Base-by-base conservation (phyloP, 2,888 invertebrate species). In the Tribolium freemani region DNA sequence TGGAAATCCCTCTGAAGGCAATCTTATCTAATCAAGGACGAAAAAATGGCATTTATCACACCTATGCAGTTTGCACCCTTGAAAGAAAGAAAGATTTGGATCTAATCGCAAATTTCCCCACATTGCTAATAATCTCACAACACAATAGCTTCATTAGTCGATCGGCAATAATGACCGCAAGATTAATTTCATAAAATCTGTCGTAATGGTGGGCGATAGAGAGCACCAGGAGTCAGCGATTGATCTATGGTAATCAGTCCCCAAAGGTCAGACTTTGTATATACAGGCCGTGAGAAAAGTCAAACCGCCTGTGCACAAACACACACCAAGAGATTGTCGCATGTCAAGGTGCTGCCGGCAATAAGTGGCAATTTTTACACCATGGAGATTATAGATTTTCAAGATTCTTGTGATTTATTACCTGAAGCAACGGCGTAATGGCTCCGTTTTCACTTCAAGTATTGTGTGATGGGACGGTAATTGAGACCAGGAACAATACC, bases 221-320 rank as follows among this genome's bases (percentile, higher is more conserved):
- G 60, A 66, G 66, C 75, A 75, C 75, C 77, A 70, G 79, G 75
- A 78, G 78, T 76, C 46, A 38, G 21, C 53, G 66, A 66, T 66
- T 45, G 66, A 66, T 66, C 78, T 78, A 77, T 79, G 78, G 72
- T 76, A 79, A 77, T 77, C 76, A 75, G 75, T 74, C 71, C 72
- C 67, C 64, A 64, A 45, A 75, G 77, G 77, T 78, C 78, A 78
- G 68, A 69, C 68, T 57, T 57, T 68, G 74, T 73, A 76, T 53
- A 54, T 73, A 74, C 76, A 58, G 77, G 72, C 75, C 79, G 79
- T 79, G 79, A 78, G 79, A 79, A 79, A 75, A 76, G 67, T 67
- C 50, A 67, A 67, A 48, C 56, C 13, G 56, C 66, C 66, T n/a
- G 66, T 54, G 56, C 51, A 63, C 51, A 63, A 20, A 46, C 16